phyloP scores from a whole-genome alignment of 1,140 invertebrate species.

The Goniozus legneri region DNA sequence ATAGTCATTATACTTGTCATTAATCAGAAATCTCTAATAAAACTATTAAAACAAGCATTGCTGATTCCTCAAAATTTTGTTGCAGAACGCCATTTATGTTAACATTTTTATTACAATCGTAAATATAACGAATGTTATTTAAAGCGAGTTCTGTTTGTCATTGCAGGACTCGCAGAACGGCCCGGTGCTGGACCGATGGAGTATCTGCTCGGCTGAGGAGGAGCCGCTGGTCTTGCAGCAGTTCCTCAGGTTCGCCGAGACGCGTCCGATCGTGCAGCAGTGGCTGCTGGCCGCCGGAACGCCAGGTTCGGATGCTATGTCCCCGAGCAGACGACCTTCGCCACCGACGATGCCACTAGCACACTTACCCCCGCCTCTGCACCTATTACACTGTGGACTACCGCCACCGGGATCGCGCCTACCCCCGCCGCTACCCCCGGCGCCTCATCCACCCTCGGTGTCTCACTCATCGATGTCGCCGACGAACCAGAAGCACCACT shows the following conservation, averaged over 20 bases:
- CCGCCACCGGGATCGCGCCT: constrained; percentile 49
- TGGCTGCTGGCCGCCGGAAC: constrained; percentile 67
- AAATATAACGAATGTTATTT: neutral
- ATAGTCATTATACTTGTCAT: too few relatives aligned
- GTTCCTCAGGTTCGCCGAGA: constrained; percentile 82
- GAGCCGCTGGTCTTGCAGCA: constrained; percentile 82
- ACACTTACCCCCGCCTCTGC: constrained; percentile 56
- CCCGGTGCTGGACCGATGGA: constrained; percentile 76
- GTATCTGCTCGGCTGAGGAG: constrained; percentile 77
- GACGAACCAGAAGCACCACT: constrained; percentile 50
- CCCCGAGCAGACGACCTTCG: constrained; percentile 64
- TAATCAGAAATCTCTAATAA: too few relatives aligned
- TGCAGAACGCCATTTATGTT: too few relatives aligned
- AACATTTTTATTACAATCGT: too few relatives aligned
- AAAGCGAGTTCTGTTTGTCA: constrained; percentile 13
- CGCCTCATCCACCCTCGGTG: constrained; percentile 47
- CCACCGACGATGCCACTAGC: constrained; percentile 60
- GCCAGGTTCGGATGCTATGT: constrained; percentile 60
- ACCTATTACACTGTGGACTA: constrained; percentile 55
- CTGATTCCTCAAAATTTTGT: too few relatives aligned
- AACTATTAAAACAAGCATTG: too few relatives aligned
- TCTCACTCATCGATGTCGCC: constrained; percentile 53
- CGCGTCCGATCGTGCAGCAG: constrained; percentile 76
- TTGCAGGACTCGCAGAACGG: constrained; percentile 68
- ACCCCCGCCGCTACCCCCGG: constrained; percentile 49